Evolutionary conservation across 1,140 invertebrate species (phyloP).

Genomic region (Gryllus bimaculatus): DNA sequence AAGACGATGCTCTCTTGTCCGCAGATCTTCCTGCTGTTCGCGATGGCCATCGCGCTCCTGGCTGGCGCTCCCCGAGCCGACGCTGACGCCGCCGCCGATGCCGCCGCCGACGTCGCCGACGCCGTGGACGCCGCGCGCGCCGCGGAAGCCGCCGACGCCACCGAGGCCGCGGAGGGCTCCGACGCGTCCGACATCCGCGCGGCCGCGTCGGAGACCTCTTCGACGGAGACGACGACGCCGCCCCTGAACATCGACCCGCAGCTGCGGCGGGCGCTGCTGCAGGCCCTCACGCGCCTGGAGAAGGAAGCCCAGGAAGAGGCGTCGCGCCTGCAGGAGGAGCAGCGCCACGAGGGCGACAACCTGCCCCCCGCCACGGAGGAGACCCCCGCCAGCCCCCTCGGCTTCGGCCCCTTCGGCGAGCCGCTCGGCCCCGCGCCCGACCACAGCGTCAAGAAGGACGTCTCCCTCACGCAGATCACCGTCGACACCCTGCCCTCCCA

Average conservation of each 20-base stretch:
- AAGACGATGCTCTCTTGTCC: too few species aligned
- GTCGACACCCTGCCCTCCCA: neutral
- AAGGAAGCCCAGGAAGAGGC: slow-evolving; percentile 27
- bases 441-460: neutral
- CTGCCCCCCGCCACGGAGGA: neutral
- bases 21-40: too few species aligned
- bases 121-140: neutral
- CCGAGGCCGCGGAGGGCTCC: neutral
- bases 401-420: neutral
- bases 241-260: slow-evolving; percentile 55
- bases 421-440: neutral
- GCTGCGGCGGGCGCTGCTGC: slow-evolving; percentile 55
- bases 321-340: neutral
- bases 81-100: neutral
- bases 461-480: neutral
- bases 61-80: neutral
- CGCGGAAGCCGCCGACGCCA: neutral
- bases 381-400: neutral
- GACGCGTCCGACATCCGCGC: neutral
- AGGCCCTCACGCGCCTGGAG: slow-evolving; percentile 57
- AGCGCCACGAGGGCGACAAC: neutral
- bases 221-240: slow-evolving; percentile 24
- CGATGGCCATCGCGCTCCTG: too few species aligned
- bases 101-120: neutral
- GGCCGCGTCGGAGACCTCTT: too few species aligned